Evolutionary conservation across 2,797 vertebrate genomes (phyloP), one percentile per base, ranked within the genome.

Genomic region (Galagoides demidoff): DNA sequence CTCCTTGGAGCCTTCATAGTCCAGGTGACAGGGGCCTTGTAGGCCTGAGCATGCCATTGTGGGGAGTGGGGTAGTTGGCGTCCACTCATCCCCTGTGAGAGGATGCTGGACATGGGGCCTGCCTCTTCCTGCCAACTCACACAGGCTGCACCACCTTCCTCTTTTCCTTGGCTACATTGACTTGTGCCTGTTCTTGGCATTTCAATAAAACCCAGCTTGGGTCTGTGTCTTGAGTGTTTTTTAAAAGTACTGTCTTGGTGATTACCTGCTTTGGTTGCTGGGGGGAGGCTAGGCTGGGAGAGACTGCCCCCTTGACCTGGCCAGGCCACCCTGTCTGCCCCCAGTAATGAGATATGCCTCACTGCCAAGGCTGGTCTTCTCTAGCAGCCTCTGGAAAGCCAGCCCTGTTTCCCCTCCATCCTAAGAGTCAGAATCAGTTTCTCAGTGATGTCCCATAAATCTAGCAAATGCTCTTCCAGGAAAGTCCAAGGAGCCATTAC

Each of bases 181-280:
- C 94, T 71, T 90, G 57, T 78, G 93, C 88, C 95, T 96, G 81
- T 76, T 95, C 83, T 87, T 95, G 96, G 86, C 92, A 93, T 96
- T 95, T 95, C 94, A 98, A 97, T 98, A 98, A 98, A 97, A 91
- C 86, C 94, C 95, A 85, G 81, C 74, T 92, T 91, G 97, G 97
- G 95, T 96, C 94, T 93, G 95, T 96, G 94, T 98, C 86, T 94
- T 91, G 93, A 86, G 91, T 97, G 68, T 87, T 96, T 96, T 95
- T 94, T 93, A 89, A 86, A 86, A 83, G 63, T 10, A 8, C 34
- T 77, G 16, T 81, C 29, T 79, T 91, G 27, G 61, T 92, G 71
- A 45, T 90, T 90, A 49, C 57, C n/a, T 96, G 43, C 85, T 88
- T 84, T 83, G 73, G 37, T 78, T 89, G 29, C 63, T 31, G 43